Evolutionary conservation across 2,113 vertebrate species (phyloP), one percentile per base, ranked within the genome.

Genomic region (Myiagra hebetior): DNA sequence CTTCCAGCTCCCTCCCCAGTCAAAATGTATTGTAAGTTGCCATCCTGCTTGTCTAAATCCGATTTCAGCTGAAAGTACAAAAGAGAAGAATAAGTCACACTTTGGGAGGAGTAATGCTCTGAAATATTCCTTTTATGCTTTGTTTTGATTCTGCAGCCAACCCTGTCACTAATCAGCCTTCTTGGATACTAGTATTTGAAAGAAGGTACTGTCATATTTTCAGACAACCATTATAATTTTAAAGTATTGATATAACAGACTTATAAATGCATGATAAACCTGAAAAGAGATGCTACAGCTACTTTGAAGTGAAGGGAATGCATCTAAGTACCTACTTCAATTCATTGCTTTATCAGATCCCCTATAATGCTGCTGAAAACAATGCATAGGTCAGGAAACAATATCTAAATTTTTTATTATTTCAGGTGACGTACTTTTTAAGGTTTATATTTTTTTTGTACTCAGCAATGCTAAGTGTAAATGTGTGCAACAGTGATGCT

Each of bases 1-100:
- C 94, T 98, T 63, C 98, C 98, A 47, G 98, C 99, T 68, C 98
- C 99, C 87, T 98, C 98, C 59, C 99, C 99, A 33, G 97, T 96
- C 73, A 99, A 97, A 86, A 98, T 90, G 64, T 99, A 99, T 94
- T 97, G 83, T 90, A 99, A 98, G 46, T 73, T 97, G 46, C 70
- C 97, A 83, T 99, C 97, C 8, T 98, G 97, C 41, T 97, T 98
- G 93, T 99, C 98, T 70, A 98, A 98, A 89, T 99, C 98, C 11
- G 99, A 99, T 96, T 97, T 98, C 47, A 99, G 69, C 99, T 99
- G 90, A 57, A 95, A 95, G 21, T n/a, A 78, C 37, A 96, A 50
- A 88, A 41, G 31, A 90, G 28, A 69, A 73, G 64, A 83, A 57
- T 52, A 41, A 76, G 23, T 44, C 19, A 49, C 5, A 37, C 13